Evolutionary conservation across 2,113 vertebrate genomes (phyloP).

Genomic region (Corydoras maculifer): DNA sequence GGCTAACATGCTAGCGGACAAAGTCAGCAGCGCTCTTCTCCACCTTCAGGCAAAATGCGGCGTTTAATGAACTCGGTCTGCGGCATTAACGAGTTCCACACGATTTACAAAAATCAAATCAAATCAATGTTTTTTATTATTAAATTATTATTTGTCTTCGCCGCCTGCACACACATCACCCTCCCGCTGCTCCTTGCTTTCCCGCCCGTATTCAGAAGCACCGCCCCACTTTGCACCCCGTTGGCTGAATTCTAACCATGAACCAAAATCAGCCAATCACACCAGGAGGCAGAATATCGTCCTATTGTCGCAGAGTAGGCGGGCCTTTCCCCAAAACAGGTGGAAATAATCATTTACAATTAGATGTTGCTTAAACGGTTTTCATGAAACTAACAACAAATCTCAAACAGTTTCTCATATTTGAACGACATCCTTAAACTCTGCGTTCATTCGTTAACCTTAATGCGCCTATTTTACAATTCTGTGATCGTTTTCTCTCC

Average conservation of each 20-base stretch:
- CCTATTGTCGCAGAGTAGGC: no score
- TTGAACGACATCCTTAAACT: no score
- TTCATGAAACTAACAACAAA: no score
- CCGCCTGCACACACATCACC: background rate
- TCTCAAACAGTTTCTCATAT: no score
- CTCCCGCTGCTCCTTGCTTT: background rate
- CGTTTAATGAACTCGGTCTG: background rate
- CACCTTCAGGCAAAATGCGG: background rate
- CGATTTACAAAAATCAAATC: background rate
- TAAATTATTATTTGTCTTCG: background rate
- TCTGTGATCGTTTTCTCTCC: no score
- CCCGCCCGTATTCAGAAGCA: background rate
- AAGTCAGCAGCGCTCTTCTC: background rate
- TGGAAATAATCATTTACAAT: no score
- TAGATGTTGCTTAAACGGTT: no score
- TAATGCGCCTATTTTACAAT: no score
- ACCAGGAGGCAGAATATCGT: background rate
- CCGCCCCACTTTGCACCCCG: background rate
- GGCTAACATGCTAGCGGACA: slow-evolving; percentile 16
- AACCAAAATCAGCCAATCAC: background rate
- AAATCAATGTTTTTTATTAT: background rate
- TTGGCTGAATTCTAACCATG: background rate
- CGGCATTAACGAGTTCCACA: background rate
- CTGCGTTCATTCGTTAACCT: no score
- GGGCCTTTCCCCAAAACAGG: no score